Conservation (phyloP, 2,888 invertebrate species). For the Cepaea hortensis region DNA sequence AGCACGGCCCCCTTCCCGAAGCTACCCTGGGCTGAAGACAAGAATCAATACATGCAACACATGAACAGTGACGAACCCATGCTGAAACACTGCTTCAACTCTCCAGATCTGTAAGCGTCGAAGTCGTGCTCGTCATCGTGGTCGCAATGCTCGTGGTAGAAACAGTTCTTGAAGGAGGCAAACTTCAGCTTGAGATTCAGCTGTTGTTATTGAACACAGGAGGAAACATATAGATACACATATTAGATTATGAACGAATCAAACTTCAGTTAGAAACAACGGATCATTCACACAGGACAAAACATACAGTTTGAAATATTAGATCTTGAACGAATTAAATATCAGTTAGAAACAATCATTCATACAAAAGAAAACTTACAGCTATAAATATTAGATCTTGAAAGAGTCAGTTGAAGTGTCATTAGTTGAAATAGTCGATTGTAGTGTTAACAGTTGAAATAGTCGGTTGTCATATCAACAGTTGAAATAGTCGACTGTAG, state of each 20-base stretch:
- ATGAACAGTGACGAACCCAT: background rate
- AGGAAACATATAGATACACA: background rate
- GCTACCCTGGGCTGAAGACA: too few species aligned
- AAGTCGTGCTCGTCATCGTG: background rate
- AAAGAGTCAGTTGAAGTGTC: too few species aligned
- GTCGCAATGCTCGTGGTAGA: background rate
- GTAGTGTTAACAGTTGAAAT: too few species aligned
- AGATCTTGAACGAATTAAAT: too few species aligned
- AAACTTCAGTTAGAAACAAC: background rate
- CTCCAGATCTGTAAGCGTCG: background rate
- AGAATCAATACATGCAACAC: too few species aligned
- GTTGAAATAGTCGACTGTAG: too few species aligned
- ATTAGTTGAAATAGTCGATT: too few species aligned
- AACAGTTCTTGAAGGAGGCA: conserved; percentile 8
- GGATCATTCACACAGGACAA: background rate
- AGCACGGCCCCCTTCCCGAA: too few species aligned
- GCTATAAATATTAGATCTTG: too few species aligned
- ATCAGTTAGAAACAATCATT: too few species aligned
- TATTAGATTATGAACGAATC: background rate
- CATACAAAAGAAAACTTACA: too few species aligned
- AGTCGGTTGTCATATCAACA: too few species aligned
- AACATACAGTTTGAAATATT: background rate
- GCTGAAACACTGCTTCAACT: background rate
- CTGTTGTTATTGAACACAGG: background rate
- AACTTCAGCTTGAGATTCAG: background rate